Conservation (phyloP, 1,140 invertebrate species). For the Musca domestica region DNA sequence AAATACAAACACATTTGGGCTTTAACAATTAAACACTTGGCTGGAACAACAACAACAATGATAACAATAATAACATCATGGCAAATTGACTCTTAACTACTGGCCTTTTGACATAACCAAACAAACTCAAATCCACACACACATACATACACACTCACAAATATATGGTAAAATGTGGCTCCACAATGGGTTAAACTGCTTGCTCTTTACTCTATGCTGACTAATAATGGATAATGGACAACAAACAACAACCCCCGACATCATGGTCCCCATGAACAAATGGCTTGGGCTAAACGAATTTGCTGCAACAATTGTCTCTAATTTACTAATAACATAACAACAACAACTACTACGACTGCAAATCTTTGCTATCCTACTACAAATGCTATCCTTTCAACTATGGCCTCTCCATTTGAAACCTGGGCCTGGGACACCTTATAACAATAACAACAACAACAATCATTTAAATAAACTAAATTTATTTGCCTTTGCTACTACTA, state of each 20-base stretch:
- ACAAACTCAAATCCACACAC: constrained; percentile 25
- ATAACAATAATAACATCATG: too few species aligned
- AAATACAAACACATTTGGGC: background rate
- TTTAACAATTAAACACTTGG: background rate
- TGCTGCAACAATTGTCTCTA: constrained; percentile 21
- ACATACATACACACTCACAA: constrained; percentile 21
- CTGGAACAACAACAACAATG: too few species aligned
- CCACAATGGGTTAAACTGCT: too few species aligned
- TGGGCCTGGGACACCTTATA: background rate
- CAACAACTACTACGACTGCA: background rate
- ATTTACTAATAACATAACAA: constrained; percentile 29
- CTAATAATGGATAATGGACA: too few species aligned
- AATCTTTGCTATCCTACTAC: background rate
- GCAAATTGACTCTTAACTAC: constrained; percentile 23
- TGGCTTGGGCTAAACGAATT: too few species aligned
- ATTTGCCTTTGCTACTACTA: background rate
- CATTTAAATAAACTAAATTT: background rate
- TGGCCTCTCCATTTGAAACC: too few species aligned
- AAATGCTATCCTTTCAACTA: too few species aligned
- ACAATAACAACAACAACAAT: background rate
- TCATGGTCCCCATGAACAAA: too few species aligned
- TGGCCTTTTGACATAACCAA: constrained; percentile 29
- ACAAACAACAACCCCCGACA: too few species aligned
- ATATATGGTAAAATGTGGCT: too few species aligned
- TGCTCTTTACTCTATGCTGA: too few species aligned